These are phyloP conservation scores for Gracilinanus agilis DNA, from an alignment of 2,113 vertebrate species.

Conservation along the genomic window DNA sequence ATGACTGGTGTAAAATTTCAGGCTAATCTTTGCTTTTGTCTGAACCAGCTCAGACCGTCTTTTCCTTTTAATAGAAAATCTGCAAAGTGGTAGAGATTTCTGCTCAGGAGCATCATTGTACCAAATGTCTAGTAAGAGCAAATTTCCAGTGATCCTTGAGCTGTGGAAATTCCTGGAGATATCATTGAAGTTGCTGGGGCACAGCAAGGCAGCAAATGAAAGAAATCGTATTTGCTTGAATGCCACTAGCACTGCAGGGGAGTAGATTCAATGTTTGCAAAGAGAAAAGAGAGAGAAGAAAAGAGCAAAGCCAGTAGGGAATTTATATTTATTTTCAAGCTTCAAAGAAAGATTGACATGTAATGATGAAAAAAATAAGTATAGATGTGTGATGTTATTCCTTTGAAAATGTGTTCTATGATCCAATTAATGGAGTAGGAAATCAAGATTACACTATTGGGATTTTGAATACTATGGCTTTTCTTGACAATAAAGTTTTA, in stretches of 20 bases:
- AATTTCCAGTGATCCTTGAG: background rate
- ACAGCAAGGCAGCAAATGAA: background rate
- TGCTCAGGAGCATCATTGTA: background rate
- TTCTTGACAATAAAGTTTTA: background rate
- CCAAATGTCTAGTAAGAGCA: background rate
- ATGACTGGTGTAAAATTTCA: background rate
- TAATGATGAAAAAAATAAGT: background rate
- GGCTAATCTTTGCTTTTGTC: conserved; percentile 4
- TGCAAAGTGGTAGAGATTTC: background rate
- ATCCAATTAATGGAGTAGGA: conserved; percentile 20
- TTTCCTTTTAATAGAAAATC: background rate
- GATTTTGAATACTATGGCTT: background rate
- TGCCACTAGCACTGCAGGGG: background rate
- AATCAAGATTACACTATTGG: background rate
- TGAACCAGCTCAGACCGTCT: background rate
- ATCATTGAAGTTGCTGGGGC: background rate
- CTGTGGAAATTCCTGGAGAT: background rate
- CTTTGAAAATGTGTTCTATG: rapidly evolving
- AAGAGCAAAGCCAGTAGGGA: background rate
- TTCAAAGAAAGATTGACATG: conserved; percentile 2
- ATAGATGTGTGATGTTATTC: rapidly evolving
- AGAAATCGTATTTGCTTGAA: background rate
- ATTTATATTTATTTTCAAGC: conserved; percentile 48
- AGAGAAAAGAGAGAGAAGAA: background rate
- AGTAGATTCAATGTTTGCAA: conserved; percentile 10